Evolutionary conservation across 2,113 vertebrate species (phyloP).

Genomic region (Poeciliopsis prolifica): DNA sequence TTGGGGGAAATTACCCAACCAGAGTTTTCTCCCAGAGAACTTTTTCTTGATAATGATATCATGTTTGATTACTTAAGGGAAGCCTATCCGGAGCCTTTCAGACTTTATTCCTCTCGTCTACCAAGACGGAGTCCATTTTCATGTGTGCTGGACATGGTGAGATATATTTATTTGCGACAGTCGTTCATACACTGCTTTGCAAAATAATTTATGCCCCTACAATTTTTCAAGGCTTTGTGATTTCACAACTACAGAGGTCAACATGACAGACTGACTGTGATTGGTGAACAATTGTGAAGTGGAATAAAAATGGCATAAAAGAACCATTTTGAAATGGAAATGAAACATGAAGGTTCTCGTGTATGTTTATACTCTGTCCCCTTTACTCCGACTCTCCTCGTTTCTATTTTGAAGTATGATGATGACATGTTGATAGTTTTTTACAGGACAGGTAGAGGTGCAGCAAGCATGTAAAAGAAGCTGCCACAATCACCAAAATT

Average conservation of each 20-base stretch:
- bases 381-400: neutral
- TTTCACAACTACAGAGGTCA: too few species aligned
- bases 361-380: neutral
- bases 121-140: conserved; percentile 40
- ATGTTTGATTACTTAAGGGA: accelerated
- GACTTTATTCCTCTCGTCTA: neutral
- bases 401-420: neutral
- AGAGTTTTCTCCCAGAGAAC: accelerated
- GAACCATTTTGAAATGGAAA: too few species aligned
- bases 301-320: too few species aligned
- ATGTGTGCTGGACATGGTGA: conserved; percentile 50
- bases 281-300: too few species aligned
- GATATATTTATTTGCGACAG: neutral
- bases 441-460: too few species aligned
- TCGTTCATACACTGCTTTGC: too few species aligned
- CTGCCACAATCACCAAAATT: too few species aligned
- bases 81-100: accelerated
- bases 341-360: too few species aligned
- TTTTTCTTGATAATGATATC: neutral
- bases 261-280: too few species aligned
- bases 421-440: neutral
- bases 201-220: too few species aligned
- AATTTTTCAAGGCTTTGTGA: neutral
- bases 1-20: neutral
- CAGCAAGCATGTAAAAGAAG: too few species aligned